These are phyloP conservation scores for Drosophila bocki DNA, from an alignment of 1,140 invertebrate genomes.

Conservation along the genomic window DNA sequence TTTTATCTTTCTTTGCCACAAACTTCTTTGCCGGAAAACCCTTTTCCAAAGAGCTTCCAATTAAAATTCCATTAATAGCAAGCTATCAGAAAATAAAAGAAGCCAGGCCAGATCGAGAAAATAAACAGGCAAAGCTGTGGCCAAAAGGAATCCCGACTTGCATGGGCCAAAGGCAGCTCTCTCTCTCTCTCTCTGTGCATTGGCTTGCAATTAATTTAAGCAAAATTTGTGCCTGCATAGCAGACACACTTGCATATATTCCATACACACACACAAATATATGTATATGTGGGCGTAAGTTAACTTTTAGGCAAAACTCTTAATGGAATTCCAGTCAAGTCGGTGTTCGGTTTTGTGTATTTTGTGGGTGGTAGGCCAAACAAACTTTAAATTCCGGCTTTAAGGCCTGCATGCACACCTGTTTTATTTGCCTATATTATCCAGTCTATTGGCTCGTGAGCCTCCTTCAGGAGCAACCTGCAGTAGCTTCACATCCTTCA, in stretches of 20 bases:
- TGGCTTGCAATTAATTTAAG: conserved; percentile 46
- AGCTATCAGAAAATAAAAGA: conserved; percentile 6
- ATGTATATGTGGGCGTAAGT: background rate
- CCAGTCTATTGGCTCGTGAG: conserved; percentile 70
- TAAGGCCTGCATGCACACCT: conserved; percentile 62
- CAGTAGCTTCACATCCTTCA: conserved; percentile 10
- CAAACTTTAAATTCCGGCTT: conserved; percentile 26
- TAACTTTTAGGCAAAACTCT: conserved; percentile 22
- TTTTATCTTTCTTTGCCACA: background rate
- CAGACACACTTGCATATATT: conserved; percentile 22
- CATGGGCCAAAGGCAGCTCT: conserved; percentile 33
- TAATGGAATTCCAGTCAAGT: conserved; percentile 35
- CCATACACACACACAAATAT: background rate
- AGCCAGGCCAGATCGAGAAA: conserved; percentile 23
- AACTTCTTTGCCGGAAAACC: background rate
- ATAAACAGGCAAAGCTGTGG: conserved; percentile 22
- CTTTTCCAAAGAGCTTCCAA: conserved; percentile 6
- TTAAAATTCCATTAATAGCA: conserved; percentile 32
- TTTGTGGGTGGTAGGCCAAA: background rate
- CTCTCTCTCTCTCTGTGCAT: conserved; percentile 8
- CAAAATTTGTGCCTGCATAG: conserved; percentile 32
- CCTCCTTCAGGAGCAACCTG: conserved; percentile 19
- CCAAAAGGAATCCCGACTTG: conserved; percentile 12
- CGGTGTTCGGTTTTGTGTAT: conserved; percentile 10
- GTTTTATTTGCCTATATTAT: conserved; percentile 79